Evolutionary conservation across 2,888 invertebrate species (phyloP).

Genomic region (Pristionchus japonicus): DNA sequence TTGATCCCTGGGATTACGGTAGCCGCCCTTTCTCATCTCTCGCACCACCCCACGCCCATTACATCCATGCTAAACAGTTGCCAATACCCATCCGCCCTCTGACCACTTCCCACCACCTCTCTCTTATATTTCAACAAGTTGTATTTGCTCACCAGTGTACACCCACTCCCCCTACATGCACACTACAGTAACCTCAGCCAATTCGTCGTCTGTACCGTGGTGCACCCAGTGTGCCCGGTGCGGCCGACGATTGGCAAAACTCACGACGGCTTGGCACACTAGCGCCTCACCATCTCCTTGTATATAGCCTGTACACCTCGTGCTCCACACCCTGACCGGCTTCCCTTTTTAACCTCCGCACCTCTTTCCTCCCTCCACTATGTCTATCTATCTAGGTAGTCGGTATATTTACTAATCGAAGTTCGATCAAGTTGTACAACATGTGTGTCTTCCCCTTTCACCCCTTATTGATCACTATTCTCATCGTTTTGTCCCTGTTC

Average conservation of each 20-base stretch:
- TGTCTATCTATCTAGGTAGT: slow-evolving; percentile 23
- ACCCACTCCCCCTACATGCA: slow-evolving; percentile 10
- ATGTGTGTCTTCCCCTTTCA: not conserved
- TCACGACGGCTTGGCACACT: not conserved
- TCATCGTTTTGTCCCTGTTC: slow-evolving; percentile 22
- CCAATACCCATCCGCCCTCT: not conserved
- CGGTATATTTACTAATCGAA: slow-evolving; percentile 29
- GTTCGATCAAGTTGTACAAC: slow-evolving; percentile 32
- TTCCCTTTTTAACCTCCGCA: too few relatives aligned
- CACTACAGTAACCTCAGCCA: slow-evolving; percentile 32
- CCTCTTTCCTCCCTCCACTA: too few relatives aligned
- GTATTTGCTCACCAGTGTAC: slow-evolving; percentile 29
- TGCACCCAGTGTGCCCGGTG: not conserved
- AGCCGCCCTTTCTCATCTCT: not conserved
- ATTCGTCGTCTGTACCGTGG: not conserved
- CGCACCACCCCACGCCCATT: slow-evolving; percentile 11
- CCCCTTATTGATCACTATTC: not conserved
- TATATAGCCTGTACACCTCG: slow-evolving; percentile 25
- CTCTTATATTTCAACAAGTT: not conserved
- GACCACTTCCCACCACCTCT: slow-evolving; percentile 9
- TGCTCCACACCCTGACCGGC: not conserved
- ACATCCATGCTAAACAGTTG: slow-evolving; percentile 17
- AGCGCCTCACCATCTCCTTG: slow-evolving; percentile 10
- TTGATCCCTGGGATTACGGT: slow-evolving; percentile 15
- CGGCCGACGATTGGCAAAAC: not conserved